Base-by-base conservation (phyloP, 2,797 vertebrate genomes). In the Sebastes iracundus region DNA sequence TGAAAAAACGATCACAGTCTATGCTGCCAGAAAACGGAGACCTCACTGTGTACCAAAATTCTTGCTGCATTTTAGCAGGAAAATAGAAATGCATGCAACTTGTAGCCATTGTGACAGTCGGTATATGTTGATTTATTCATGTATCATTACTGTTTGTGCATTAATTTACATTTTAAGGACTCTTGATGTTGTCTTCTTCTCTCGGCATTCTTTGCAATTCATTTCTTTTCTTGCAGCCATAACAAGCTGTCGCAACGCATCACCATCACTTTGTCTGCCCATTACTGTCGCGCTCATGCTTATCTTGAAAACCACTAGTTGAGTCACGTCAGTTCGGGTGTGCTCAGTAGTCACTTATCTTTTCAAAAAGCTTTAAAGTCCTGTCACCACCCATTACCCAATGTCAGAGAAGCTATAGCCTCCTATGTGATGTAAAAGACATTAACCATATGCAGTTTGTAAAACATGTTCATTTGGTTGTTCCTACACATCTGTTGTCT, bases 201-300 rank as follows among this genome's bases (percentile, higher is more conserved):
- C 72, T 80, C 77, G 79, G 81, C 73, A 22, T 81, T 77, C 81
- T 85, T 68, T 72, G 32, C 79, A 79, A 20, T 74, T 84, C 82
- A 13, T 83, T 87, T 85, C 56, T 66, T 77, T 56, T 63, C 85
- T 87, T 72, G 53, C 68, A 88, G 85, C 72, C 72, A 71, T 66
- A 53, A 82, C 55, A 27, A 59, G 80, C 87, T 92, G 92, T 92
- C 92, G 76, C 77, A 84, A 74, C 56, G 6, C 80, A 90, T 93
- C 80, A 59, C 61, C 80, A 90, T 93, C 80, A 61, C 61, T 33
- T 84, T 72, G 11, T 82, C 65, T 49, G 83, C 80, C 83, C 81
- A 64, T 90, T 78, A 78, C 77, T 83, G 84, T 80, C 74, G 3
- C 85, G 2, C 70, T 86, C 83, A 71, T 28, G 73, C 76, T 78